Evolutionary conservation across 2,797 vertebrate genomes (phyloP).

Genomic region (Sparidentex hasta): DNA sequence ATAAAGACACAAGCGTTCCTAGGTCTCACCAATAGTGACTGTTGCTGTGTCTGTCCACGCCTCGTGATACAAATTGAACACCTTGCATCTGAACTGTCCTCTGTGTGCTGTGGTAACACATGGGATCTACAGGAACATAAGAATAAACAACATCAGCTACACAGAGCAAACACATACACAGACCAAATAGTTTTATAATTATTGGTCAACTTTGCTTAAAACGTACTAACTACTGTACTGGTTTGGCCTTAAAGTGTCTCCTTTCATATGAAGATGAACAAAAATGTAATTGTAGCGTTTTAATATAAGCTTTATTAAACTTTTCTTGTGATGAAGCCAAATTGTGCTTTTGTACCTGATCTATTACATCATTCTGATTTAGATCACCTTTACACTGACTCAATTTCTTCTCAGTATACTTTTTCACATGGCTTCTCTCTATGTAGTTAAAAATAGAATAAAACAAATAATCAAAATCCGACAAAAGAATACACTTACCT

Average conservation of each 20-base stretch:
- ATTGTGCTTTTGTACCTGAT: not conserved
- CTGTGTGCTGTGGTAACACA: constrained; percentile 88
- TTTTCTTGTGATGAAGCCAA: not conserved
- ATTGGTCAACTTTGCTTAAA: not conserved
- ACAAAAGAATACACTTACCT: constrained; percentile 70
- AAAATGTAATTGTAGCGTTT: not conserved
- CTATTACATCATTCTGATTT: not conserved
- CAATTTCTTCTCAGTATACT: too few relatives aligned
- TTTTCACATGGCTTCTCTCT: too few relatives aligned
- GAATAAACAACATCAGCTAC: not conserved
- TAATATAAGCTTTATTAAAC: not conserved
- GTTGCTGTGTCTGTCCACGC: constrained; percentile 84
- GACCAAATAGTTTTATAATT: not conserved
- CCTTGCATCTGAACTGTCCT: constrained; percentile 87
- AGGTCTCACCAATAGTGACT: constrained; percentile 85
- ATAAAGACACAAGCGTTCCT: not conserved
- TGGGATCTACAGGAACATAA: constrained; percentile 74
- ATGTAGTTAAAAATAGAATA: too few relatives aligned
- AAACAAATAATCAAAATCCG: too few relatives aligned
- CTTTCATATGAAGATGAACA: not conserved
- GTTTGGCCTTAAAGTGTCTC: not conserved
- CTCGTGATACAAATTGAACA: constrained; percentile 89
- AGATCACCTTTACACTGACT: not conserved
- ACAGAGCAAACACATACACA: not conserved
- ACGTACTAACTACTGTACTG: not conserved